Evolutionary conservation across 1,140 invertebrate genomes (phyloP).

Genomic region (Batillaria attramentaria): DNA sequence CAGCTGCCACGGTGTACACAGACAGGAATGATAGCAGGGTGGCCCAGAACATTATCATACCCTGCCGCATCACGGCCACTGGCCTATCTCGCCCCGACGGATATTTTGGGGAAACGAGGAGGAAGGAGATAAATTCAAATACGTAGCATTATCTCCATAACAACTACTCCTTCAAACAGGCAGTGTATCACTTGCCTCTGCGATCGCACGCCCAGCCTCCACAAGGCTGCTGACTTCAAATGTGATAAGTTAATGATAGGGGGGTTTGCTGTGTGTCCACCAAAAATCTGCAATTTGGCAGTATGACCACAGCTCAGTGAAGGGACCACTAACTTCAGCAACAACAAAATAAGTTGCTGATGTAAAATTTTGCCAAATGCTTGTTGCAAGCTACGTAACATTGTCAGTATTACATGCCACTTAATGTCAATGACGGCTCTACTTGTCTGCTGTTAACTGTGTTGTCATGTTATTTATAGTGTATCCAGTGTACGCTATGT

Average conservation of each 20-base stretch:
- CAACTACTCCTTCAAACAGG: constrained; percentile 20
- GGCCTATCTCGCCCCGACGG: constrained; percentile 16
- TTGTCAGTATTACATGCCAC: too few relatives aligned
- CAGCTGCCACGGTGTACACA: constrained; percentile 31
- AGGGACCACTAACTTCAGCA: neutral
- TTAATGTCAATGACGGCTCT: too few relatives aligned
- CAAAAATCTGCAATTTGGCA: neutral
- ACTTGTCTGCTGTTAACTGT: too few relatives aligned
- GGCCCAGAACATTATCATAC: constrained; percentile 31
- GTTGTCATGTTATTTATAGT: too few relatives aligned
- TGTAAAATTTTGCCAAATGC: too few relatives aligned
- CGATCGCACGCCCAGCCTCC: neutral
- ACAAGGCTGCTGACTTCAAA: neutral
- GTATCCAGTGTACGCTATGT: too few relatives aligned
- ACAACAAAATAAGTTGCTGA: neutral
- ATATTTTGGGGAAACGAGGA: constrained; percentile 25
- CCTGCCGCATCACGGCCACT: constrained; percentile 7
- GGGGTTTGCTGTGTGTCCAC: neutral
- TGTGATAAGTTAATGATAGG: neutral
- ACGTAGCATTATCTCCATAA: constrained; percentile 31
- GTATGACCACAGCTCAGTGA: neutral
- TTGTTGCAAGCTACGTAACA: too few relatives aligned
- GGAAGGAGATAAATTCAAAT: constrained; percentile 23
- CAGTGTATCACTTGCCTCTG: neutral
- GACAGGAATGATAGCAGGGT: constrained; percentile 20